Percentiles rank a stretch among this genome's conserved stretches.
Conservation (phyloP, 2,113 vertebrate species). For the Pogonocichla stellata region DNA sequence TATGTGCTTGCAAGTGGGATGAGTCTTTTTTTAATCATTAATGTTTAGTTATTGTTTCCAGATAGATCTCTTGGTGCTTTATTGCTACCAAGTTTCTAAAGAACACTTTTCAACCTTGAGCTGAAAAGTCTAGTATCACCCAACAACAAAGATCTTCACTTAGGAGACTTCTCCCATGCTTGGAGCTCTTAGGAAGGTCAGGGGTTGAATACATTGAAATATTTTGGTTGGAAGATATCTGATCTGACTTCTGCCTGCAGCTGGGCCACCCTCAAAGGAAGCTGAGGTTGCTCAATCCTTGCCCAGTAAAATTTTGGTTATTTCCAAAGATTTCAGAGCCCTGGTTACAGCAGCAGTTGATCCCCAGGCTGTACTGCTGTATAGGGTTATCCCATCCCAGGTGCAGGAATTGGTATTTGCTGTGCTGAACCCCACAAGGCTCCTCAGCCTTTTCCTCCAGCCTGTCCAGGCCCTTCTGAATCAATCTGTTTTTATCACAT, state of each 20-base stretch:
- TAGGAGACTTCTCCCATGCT: background rate
- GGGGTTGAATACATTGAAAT: background rate
- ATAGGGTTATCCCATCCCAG: background rate
- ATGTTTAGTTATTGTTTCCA: slow-evolving; percentile 28
- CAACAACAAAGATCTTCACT: background rate
- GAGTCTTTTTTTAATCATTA: slow-evolving; percentile 27
- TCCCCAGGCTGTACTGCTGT: background rate
- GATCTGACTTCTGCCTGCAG: background rate
- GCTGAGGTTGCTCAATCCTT: background rate
- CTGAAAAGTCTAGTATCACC: background rate
- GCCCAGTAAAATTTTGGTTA: background rate
- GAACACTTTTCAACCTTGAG: background rate
- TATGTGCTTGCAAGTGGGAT: slow-evolving; percentile 17
- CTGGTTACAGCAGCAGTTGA: background rate
- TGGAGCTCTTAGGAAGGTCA: background rate
- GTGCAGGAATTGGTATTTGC: background rate
- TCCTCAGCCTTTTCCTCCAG: background rate
- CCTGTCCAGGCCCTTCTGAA: background rate
- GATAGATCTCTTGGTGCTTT: background rate
- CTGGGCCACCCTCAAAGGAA: background rate
- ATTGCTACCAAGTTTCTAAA: background rate
- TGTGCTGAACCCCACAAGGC: background rate
- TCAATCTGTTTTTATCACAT: background rate
- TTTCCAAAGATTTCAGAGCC: background rate
- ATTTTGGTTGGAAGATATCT: background rate